Conservation (phyloP, 2,888 invertebrate genomes). For the Chydorus sphaericus region DNA sequence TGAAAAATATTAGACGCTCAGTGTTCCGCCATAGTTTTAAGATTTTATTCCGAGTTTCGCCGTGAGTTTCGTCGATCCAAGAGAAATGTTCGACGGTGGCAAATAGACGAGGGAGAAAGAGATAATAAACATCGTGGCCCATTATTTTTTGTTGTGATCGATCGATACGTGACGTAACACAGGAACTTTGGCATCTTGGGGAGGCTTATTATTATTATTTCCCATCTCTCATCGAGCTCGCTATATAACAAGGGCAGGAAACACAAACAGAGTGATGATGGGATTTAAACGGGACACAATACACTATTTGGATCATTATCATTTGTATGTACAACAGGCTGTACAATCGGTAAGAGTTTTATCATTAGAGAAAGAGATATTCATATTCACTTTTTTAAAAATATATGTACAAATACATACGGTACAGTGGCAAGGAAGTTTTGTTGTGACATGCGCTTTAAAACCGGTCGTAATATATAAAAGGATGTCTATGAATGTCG, state of each 20-base stretch:
- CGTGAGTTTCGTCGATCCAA: too few relatives aligned
- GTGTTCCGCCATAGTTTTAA: too few relatives aligned
- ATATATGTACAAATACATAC: neutral
- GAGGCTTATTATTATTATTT: neutral
- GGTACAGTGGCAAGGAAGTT: slow-evolving; percentile 5
- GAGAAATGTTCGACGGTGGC: too few relatives aligned
- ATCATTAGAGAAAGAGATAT: neutral
- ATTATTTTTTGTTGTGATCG: too few relatives aligned
- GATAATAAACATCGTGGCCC: too few relatives aligned
- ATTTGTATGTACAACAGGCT: slow-evolving; percentile 1
- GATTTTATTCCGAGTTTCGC: too few relatives aligned
- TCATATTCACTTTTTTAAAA: neutral
- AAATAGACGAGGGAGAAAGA: too few relatives aligned
- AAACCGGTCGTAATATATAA: neutral
- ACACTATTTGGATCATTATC: too few relatives aligned
- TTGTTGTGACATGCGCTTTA: slow-evolving; percentile 1
- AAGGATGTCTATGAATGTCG: neutral
- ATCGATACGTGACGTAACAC: slow-evolving; percentile 8
- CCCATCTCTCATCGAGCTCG: neutral
- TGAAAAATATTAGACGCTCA: too few relatives aligned
- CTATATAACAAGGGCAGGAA: too few relatives aligned
- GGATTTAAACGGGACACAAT: too few relatives aligned
- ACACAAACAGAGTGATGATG: too few relatives aligned
- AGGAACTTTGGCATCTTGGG: slow-evolving; percentile 13
- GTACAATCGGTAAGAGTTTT: neutral